These are phyloP conservation scores for Pygocentrus nattereri DNA, from an alignment of 2,797 vertebrate genomes.

Conservation along the genomic window DNA sequence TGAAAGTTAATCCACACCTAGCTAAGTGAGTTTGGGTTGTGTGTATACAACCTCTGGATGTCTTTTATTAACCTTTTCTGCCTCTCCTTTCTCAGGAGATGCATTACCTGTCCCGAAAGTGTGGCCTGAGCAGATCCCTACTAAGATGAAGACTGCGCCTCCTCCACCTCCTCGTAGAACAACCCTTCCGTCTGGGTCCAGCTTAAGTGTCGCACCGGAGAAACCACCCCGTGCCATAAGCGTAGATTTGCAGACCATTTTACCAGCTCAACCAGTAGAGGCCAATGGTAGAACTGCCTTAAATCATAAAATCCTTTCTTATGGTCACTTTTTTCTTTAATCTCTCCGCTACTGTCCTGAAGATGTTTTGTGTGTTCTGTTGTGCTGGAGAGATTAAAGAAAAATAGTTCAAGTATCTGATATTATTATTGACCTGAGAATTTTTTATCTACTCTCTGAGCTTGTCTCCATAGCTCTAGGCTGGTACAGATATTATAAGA, in stretches of 20 bases:
- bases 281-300: conserved; percentile 49
- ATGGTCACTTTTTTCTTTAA: not conserved
- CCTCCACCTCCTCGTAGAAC: conserved; percentile 71
- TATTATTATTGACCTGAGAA: not conserved
- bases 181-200: conserved; percentile 64
- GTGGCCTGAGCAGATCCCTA: conserved; percentile 8
- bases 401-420: not conserved
- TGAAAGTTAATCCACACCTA: not conserved
- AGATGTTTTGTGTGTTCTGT: not conserved
- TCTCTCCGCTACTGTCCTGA: not conserved
- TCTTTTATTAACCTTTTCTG: not conserved
- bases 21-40: not conserved
- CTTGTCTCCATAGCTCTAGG: not conserved
- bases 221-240: conserved; percentile 74
- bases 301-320: not conserved
- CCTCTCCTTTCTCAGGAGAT: conserved; percentile 56
- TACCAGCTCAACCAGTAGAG: conserved; percentile 29
- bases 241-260: conserved; percentile 62
- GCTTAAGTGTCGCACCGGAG: conserved; percentile 70
- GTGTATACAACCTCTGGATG: not conserved
- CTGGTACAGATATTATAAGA: not conserved
- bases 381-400: not conserved
- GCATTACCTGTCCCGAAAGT: conserved; percentile 53
- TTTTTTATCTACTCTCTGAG: not conserved
- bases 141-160: conserved; percentile 41